Base-by-base conservation (phyloP, 2,888 invertebrate species). In the Deilephila elpenor region DNA sequence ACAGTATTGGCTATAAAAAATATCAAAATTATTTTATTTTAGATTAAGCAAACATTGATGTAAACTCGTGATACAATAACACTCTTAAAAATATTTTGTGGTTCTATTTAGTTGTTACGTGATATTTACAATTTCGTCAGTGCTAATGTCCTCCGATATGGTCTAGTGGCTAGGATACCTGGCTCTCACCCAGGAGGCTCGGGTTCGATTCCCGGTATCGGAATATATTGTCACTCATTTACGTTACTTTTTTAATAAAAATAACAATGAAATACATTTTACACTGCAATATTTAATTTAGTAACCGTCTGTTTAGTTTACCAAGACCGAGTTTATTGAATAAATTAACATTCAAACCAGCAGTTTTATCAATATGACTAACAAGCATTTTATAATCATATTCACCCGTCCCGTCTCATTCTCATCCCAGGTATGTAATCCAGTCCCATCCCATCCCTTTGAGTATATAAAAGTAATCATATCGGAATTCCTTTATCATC, bases 161-260 rank as follows among this genome's bases (percentile, higher is more conserved):
- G 95, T 96, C 96, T 96, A 96, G 96, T 96, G 96, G 96, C 96
- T 96, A 96, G 96, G 96, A 96, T 96, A 96, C 96, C 96, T 96
- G 96, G 96, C 96, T 96, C 95, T 96, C 96, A 96, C 95, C 96
- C 96, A 96, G 96, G 96, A 95, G 95, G 95, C 94, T 93, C 95
- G 95, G 95, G 95, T 95, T 95, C 95, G 94, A 95, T 95, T 95
- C 95, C 95, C 95, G 95, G 95, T 95, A 95, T 92, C 93, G 95
- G 95, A 95, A 95, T 25, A 25, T 25, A 1, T 25, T 25, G 1
- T 25, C 25, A 25, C 25, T 25, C 25, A 25, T 25, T 25, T 25
- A 25, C 1, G 25, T 25, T 25, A 1, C 25, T 25, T 29, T 7
- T 32, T 70, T 70, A 17, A 25, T 14, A 44, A 14, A 3, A 44